phyloP scores from a whole-genome alignment of 2,888 invertebrate genomes.

The Melanophora roralis region DNA sequence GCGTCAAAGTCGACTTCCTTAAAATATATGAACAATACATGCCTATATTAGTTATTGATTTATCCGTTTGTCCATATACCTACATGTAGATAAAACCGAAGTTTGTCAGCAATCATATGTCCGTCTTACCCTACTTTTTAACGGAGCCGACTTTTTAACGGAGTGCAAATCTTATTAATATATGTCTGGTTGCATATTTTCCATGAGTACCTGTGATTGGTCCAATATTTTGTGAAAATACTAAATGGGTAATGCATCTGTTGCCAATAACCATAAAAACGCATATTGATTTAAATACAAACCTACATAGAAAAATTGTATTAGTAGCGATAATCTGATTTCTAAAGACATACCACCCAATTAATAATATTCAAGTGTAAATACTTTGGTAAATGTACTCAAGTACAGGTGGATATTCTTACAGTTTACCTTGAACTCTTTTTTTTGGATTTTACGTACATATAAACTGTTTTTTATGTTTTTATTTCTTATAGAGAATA shows the following conservation, averaged over 20 bases:
- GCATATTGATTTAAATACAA: constrained; percentile 13
- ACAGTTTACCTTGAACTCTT: neutral
- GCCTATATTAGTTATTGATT: neutral
- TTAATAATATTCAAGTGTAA: too few species aligned
- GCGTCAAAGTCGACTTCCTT: constrained; percentile 59
- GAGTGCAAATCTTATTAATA: neutral
- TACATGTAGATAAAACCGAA: neutral
- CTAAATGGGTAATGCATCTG: too few species aligned
- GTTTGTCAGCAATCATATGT: neutral
- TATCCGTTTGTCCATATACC: neutral
- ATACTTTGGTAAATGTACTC: too few species aligned
- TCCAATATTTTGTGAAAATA: too few species aligned
- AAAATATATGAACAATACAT: neutral
- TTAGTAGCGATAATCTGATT: neutral
- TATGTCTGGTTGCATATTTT: neutral
- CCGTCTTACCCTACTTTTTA: neutral
- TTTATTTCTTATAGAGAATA: constrained; percentile 4
- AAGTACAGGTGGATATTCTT: too few species aligned
- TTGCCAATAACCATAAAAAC: too few species aligned
- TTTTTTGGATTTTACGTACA: too few species aligned
- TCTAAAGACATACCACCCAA: neutral
- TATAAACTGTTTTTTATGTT: neutral
- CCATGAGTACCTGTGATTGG: too few species aligned
- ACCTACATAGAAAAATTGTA: too few species aligned
- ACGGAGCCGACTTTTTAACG: constrained; percentile 1